Evolutionary conservation across 2,113 vertebrate species (phyloP), one percentile per base, ranked within the genome.

Genomic region (Bucco capensis): DNA sequence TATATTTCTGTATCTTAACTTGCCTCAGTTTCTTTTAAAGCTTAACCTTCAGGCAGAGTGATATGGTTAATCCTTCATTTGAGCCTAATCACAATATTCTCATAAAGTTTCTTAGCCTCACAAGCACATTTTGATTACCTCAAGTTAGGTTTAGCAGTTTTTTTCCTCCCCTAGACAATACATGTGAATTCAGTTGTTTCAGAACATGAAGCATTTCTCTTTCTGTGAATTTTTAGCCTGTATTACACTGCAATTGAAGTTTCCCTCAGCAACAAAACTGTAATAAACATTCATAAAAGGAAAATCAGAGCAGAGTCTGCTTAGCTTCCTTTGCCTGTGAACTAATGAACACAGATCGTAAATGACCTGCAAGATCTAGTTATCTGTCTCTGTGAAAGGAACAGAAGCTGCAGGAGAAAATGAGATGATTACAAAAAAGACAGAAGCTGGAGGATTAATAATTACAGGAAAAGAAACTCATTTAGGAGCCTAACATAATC

Each of bases 381-480:
- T 93, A 95, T 96, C 88, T 82, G 60, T 64, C 88, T 75, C 80
- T 54, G 61, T 6, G 2, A 86, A 84, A 83, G 22, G 49, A 42
- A 42, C 58, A 54, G 33, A 54, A 19, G 10, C 70, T 42, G 46
- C 46, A 86, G 54, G 86, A 95, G 81, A 94, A 96, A 96, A 96
- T 94, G 88, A 93, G 83, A 94, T 82, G 83, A 94, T 82, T 92
- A 81, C 66, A 95, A 83, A 62, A 81, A 91, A 84, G 44, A 65
- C 81, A 80, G 54, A 95, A 92, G 61, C 42, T 78, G 47, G 12
- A 89, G 33, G 49, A 71, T 73, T 66, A 94, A 60, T 92, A 93
- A 95, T 90, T 87, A 93, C 81, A 73, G 95, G 90, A 96, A 96
- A 82, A 54, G 24, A 90, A 93, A 87, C 84, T 88, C 87, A 88